Percentiles rank a stretch among this genome's conserved stretches.
These are phyloP conservation scores for Drosophila parvula DNA, from an alignment of 1,140 invertebrate genomes.

Conservation along the genomic window DNA sequence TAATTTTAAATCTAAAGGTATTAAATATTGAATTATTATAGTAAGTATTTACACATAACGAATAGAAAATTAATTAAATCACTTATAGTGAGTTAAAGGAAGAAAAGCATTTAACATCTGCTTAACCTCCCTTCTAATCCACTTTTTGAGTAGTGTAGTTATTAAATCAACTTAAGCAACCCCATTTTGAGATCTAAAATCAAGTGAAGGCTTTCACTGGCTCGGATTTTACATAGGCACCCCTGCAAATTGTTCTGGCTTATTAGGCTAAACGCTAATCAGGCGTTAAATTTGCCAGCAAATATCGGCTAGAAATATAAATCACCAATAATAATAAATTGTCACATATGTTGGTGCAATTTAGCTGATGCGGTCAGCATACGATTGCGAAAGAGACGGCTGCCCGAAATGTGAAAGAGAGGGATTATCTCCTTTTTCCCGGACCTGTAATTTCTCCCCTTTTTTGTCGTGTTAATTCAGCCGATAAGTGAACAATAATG, in stretches of 20 bases:
- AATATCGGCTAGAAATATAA: conserved; percentile 48
- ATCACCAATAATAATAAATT: conserved; percentile 66
- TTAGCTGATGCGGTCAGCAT: conserved; percentile 60
- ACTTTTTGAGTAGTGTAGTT: background rate
- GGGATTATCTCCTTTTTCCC: conserved; percentile 15
- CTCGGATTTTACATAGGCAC: background rate
- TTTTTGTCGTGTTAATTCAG: conserved; percentile 70
- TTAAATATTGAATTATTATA: too few relatives aligned
- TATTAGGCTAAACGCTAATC: conserved; percentile 54
- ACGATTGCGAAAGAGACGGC: conserved; percentile 15
- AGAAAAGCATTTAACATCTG: background rate
- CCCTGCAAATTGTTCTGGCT: conserved; percentile 19
- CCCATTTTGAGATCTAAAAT: background rate
- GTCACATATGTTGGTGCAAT: conserved; percentile 77
- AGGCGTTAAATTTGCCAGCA: conserved; percentile 59
- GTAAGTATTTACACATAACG: background rate
- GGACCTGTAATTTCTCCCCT: conserved; percentile 31
- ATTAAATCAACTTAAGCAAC: background rate
- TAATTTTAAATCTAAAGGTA: background rate
- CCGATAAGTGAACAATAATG: conserved; percentile 81
- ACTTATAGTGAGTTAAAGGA: background rate
- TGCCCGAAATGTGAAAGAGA: conserved; percentile 8
- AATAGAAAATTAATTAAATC: background rate
- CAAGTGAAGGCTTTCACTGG: too few relatives aligned
- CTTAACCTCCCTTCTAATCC: background rate